These are phyloP conservation scores for Lepeophtheirus nordmannii DNA, from an alignment of 2,888 invertebrate species.

Conservation along the genomic window DNA sequence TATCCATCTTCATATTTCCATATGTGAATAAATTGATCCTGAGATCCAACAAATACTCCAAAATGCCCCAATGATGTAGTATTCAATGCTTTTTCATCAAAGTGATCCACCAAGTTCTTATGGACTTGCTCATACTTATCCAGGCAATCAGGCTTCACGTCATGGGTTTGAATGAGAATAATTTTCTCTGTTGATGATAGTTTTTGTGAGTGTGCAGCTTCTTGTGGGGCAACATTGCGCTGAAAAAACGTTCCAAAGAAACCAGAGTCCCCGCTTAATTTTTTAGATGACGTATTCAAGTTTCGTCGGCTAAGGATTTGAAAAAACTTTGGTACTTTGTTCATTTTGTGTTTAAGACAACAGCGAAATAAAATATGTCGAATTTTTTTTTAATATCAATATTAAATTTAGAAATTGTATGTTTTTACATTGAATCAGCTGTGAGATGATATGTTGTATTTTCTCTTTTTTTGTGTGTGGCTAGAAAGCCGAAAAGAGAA, in stretches of 20 bases:
- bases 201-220: constrained; percentile 90
- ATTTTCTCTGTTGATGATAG: constrained; percentile 86
- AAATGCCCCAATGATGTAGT: constrained; percentile 85
- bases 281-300: neutral
- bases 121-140: constrained; percentile 56
- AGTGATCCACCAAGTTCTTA: constrained; percentile 8
- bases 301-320: neutral
- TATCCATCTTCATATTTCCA: constrained; percentile 93
- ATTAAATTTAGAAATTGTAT: neutral
- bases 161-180: constrained; percentile 86
- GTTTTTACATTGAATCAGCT: constrained; percentile 2
- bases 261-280: constrained; percentile 35
- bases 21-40: constrained; percentile 89
- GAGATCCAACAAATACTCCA: constrained; percentile 87
- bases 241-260: constrained; percentile 80
- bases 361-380: no score
- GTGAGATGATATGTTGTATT: neutral
- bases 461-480: neutral
- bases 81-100: constrained; percentile 42
- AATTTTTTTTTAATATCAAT: no score
- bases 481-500: neutral
- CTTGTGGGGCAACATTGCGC: constrained; percentile 78
- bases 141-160: constrained; percentile 74
- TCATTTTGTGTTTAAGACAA: neutral
- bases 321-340: neutral